These are phyloP conservation scores for Hemibagrus guttatus DNA, from an alignment of 2,797 vertebrate species.

Conservation along the genomic window DNA sequence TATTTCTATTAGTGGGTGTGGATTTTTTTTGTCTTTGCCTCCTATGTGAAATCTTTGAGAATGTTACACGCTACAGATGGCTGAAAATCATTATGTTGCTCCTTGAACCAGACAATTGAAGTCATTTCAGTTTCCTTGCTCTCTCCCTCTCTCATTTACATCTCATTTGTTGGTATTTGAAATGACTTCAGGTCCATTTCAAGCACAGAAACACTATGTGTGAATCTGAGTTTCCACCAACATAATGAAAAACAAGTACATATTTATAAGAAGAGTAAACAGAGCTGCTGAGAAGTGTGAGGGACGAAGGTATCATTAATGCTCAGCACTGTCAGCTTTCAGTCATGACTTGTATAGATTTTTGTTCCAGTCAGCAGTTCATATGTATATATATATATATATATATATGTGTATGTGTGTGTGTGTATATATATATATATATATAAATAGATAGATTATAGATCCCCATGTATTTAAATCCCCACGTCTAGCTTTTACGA, in stretches of 20 bases:
- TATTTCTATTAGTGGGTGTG: neutral
- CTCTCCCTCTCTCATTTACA: neutral
- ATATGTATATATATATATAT: no score
- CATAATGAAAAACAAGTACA: neutral
- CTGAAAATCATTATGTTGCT: neutral
- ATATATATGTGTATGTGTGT: no score
- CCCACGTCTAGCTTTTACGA: neutral
- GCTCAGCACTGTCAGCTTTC: neutral
- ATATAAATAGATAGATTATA: no score
- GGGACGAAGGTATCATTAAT: neutral
- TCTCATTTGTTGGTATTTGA: neutral
- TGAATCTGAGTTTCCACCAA: neutral
- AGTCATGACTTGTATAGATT: neutral
- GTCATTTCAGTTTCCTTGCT: neutral
- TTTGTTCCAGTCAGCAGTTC: slow-evolving; percentile 14
- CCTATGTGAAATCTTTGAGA: neutral
- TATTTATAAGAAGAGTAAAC: neutral
- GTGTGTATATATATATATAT: no score
- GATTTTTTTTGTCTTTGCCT: neutral
- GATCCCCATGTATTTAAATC: no score
- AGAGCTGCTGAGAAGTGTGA: neutral
- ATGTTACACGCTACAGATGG: neutral
- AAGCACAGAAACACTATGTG: neutral
- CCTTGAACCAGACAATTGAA: neutral
- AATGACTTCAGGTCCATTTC: neutral